Percentiles rank a stretch among this genome's conserved stretches.
Conservation (phyloP, 2,888 invertebrate species). For the Zele albiditarsus region DNA sequence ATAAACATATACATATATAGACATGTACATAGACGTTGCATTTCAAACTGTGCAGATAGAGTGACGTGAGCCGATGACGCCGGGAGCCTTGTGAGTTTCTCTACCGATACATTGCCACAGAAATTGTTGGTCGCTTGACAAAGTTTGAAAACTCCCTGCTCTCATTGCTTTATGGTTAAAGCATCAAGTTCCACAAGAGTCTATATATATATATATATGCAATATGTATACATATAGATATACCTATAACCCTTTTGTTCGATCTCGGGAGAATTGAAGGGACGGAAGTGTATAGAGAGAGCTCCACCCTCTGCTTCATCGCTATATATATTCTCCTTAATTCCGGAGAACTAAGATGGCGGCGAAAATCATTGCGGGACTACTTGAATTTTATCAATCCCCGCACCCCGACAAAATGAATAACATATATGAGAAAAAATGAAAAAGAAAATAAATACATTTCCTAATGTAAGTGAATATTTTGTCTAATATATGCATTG, state of each 20-base stretch:
- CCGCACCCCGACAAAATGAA: too few species aligned
- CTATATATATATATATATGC: slow-evolving; percentile 32
- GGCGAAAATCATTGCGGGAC: background rate
- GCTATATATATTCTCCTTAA: slow-evolving; percentile 22
- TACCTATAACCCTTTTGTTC: slow-evolving; percentile 5
- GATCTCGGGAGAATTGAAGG: slow-evolving; percentile 2
- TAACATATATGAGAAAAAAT: too few species aligned
- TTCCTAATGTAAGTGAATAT: too few species aligned
- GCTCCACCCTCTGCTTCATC: background rate
- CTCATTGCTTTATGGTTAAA: slow-evolving; percentile 11
- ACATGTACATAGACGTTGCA: slow-evolving; percentile 21
- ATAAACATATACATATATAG: background rate
- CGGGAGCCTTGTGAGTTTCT: slow-evolving; percentile 6
- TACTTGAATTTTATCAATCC: slow-evolving; percentile 26
- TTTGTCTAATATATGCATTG: too few species aligned
- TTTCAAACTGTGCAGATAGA: slow-evolving; percentile 52
- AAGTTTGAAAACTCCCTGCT: slow-evolving; percentile 18
- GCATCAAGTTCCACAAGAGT: slow-evolving; percentile 34
- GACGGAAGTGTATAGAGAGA: slow-evolving; percentile 2
- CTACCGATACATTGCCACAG: slow-evolving; percentile 20
- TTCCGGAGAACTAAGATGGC: slow-evolving; percentile 40
- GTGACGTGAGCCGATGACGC: slow-evolving; percentile 40
- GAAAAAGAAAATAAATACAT: too few species aligned
- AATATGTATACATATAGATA: background rate
- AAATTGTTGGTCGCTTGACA: slow-evolving; percentile 22